Conservation (phyloP, 1,140 invertebrate species). For the Nasonia longicornis region DNA sequence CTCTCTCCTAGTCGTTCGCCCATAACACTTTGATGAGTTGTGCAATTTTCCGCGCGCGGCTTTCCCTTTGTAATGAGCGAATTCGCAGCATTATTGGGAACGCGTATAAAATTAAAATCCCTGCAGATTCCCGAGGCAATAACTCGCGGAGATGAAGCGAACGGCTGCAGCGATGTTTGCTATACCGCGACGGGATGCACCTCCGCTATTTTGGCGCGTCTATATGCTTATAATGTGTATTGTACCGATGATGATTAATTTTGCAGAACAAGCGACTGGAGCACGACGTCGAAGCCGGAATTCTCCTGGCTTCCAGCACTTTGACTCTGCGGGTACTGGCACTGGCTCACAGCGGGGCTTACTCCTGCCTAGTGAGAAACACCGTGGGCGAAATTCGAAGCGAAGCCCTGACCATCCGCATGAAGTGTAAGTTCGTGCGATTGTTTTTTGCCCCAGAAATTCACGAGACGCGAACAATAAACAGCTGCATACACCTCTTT, state of each 20-base stretch:
- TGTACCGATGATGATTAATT: neutral
- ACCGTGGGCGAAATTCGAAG: slow-evolving; percentile 77
- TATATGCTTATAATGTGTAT: too few species aligned
- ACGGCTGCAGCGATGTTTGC: too few species aligned
- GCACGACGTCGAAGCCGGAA: slow-evolving; percentile 54
- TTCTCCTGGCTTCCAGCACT: slow-evolving; percentile 59
- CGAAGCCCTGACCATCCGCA: slow-evolving; percentile 72
- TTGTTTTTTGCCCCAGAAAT: neutral
- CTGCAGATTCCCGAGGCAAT: too few species aligned
- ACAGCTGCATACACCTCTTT: too few species aligned
- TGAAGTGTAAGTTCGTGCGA: slow-evolving; percentile 76
- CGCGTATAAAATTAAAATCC: too few species aligned
- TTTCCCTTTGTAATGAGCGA: neutral
- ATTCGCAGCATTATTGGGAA: too few species aligned
- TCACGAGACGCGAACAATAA: too few species aligned
- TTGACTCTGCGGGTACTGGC: slow-evolving; percentile 67
- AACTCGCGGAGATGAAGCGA: too few species aligned
- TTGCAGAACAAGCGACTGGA: slow-evolving; percentile 50
- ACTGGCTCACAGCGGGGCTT: slow-evolving; percentile 72
- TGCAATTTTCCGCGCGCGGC: neutral
- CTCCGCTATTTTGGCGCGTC: too few species aligned
- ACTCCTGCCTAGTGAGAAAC: slow-evolving; percentile 78
- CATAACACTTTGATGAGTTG: neutral
- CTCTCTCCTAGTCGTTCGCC: too few species aligned
- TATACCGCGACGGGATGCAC: too few species aligned